phyloP scores from a whole-genome alignment of 2,888 invertebrate genomes.

The Tineola bisselliella region DNA sequence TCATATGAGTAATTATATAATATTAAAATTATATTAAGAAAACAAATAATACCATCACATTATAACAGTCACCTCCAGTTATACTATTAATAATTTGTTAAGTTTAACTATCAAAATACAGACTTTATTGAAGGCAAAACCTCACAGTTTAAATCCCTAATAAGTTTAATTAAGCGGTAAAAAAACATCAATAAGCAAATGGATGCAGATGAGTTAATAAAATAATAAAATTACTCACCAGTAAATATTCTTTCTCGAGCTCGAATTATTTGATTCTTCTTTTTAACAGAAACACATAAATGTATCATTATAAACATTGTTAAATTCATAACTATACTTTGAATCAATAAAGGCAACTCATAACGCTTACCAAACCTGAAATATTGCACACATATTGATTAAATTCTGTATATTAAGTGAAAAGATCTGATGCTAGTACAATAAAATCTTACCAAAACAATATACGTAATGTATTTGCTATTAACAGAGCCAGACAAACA shows the following conservation, averaged over 20 bases:
- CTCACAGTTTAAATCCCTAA: no score
- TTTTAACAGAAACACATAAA: slow-evolving; percentile 87
- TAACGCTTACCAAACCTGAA: slow-evolving; percentile 98
- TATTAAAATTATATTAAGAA: no score
- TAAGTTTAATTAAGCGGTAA: not conserved
- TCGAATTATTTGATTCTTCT: slow-evolving; percentile 80
- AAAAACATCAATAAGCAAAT: not conserved
- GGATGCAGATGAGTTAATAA: not conserved
- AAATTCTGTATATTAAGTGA: not conserved
- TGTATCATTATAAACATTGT: slow-evolving; percentile 97
- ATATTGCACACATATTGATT: slow-evolving; percentile 23
- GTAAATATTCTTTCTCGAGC: slow-evolving; percentile 83
- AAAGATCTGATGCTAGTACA: not conserved
- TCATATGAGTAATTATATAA: no score
- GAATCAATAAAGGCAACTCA: slow-evolving; percentile 93
- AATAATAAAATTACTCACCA: slow-evolving; percentile 66
- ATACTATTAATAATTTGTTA: no score
- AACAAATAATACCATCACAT: no score
- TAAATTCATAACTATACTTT: slow-evolving; percentile 96
- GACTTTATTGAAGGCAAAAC: not conserved
- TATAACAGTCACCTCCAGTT: no score
- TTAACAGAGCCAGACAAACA: slow-evolving; percentile 93
- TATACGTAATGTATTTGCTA: slow-evolving; percentile 96
- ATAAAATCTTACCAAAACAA: slow-evolving; percentile 85
- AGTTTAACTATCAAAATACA: no score